Evolutionary conservation across 2,888 invertebrate genomes (phyloP).

Genomic region (Epinotia brunnichana): DNA sequence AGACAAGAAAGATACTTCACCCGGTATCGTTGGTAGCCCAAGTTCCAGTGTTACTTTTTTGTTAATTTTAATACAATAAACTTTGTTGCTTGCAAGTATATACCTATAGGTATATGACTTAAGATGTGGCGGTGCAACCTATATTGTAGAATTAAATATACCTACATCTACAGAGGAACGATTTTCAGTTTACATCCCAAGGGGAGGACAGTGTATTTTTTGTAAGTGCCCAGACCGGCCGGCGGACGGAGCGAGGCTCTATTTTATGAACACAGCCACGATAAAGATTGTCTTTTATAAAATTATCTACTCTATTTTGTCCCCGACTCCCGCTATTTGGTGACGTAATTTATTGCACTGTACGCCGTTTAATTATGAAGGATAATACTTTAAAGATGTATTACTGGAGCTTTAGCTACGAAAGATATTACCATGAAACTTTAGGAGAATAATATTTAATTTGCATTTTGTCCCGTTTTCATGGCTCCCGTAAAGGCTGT

Average conservation of each 20-base stretch:
- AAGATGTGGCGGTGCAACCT: too few relatives aligned
- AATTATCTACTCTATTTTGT: slow-evolving; percentile 46
- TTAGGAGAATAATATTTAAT: slow-evolving; percentile 30
- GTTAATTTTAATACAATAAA: slow-evolving; percentile 3
- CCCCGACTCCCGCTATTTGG: slow-evolving; percentile 48
- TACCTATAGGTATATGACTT: neutral
- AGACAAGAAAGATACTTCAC: slow-evolving; percentile 32
- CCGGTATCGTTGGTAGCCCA: slow-evolving; percentile 13
- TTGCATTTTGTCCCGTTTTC: slow-evolving; percentile 23
- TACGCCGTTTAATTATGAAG: slow-evolving; percentile 61
- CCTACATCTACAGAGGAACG: too few relatives aligned
- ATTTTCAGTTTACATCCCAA: neutral
- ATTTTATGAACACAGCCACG: slow-evolving; percentile 35
- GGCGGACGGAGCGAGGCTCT: slow-evolving; percentile 9
- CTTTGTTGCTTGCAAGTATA: neutral
- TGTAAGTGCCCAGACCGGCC: slow-evolving; percentile 17
- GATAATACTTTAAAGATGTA: slow-evolving; percentile 58
- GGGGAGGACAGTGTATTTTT: slow-evolving; percentile 11
- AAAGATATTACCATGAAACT: slow-evolving; percentile 39
- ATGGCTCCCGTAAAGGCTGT: slow-evolving; percentile 27
- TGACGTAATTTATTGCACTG: slow-evolving; percentile 59
- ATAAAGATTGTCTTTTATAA: slow-evolving; percentile 40
- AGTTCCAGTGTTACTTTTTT: neutral
- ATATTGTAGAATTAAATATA: too few relatives aligned
- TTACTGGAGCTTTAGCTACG: slow-evolving; percentile 46